phyloP scores from a whole-genome alignment of 2,113 vertebrate genomes.

The Hassar affinis region DNA sequence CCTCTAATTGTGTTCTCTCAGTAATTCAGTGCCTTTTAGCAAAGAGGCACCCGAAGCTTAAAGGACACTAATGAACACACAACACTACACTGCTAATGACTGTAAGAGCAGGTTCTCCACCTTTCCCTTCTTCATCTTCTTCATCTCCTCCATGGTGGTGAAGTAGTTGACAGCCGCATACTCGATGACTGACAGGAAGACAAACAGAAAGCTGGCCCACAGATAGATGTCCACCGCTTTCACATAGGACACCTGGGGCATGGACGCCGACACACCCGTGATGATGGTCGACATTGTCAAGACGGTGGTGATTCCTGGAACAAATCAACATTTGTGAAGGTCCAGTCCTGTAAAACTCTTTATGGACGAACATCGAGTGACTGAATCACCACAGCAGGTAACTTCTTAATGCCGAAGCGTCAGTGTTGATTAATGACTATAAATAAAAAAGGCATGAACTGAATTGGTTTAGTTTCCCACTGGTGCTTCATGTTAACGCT shows the following conservation, averaged over 20 bases:
- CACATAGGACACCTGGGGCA: slow-evolving; percentile 92
- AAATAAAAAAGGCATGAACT: too few species aligned
- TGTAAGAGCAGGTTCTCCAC: slow-evolving; percentile 34
- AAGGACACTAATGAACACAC: background rate
- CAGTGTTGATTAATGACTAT: background rate
- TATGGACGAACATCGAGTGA: background rate
- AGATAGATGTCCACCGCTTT: slow-evolving; percentile 89
- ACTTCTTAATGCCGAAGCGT: background rate
- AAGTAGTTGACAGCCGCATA: slow-evolving; percentile 90
- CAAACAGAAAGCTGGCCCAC: slow-evolving; percentile 91
- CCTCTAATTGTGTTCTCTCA: background rate
- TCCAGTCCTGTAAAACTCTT: background rate
- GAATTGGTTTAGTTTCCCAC: background rate
- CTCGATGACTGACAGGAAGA: slow-evolving; percentile 88
- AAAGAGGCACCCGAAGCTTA: background rate
- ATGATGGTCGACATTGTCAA: slow-evolving; percentile 92
- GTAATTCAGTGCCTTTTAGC: background rate
- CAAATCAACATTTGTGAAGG: background rate
- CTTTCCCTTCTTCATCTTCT: slow-evolving; percentile 69
- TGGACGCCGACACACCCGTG: slow-evolving; percentile 86
- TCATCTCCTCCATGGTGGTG: slow-evolving; percentile 84
- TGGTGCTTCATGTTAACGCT: background rate
- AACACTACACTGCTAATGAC: background rate
- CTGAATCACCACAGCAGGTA: background rate
- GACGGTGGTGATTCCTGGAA: slow-evolving; percentile 85